Evolutionary conservation across 1,140 invertebrate species (phyloP).

Genomic region (Charaxes varanes): DNA sequence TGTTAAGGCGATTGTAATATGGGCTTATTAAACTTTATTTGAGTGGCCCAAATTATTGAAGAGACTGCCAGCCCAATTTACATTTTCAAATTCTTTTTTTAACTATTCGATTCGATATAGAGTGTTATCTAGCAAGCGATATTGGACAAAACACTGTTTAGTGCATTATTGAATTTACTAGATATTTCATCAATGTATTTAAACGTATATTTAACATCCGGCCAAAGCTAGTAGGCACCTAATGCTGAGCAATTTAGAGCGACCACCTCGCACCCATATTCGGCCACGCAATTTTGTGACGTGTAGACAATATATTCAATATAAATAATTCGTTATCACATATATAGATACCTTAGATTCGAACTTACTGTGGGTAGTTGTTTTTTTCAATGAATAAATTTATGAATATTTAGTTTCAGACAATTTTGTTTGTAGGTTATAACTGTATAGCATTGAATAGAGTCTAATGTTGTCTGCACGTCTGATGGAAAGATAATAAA

Average conservation of each 20-base stretch:
- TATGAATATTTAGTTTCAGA: no score
- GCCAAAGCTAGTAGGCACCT: slow-evolving; percentile 21
- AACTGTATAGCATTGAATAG: no score
- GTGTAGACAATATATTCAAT: slow-evolving; percentile 43
- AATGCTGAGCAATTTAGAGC: slow-evolving; percentile 41
- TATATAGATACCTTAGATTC: no score
- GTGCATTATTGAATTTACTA: neutral
- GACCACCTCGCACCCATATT: slow-evolving; percentile 60
- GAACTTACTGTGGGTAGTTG: neutral
- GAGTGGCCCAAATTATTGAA: no score
- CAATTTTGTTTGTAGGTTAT: no score
- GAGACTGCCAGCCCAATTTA: no score
- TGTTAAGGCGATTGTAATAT: no score
- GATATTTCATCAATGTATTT: no score
- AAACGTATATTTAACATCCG: slow-evolving; percentile 6
- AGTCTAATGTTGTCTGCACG: slow-evolving; percentile 48
- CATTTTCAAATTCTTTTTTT: no score
- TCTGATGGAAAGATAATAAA: slow-evolving; percentile 51
- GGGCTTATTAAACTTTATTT: no score
- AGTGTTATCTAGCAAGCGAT: no score
- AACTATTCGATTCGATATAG: no score
- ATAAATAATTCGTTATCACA: slow-evolving; percentile 2
- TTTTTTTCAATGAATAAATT: slow-evolving; percentile 1
- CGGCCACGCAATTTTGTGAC: slow-evolving; percentile 38
- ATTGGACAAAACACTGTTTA: neutral